Conservation (phyloP, 2,888 invertebrate species). For the Drosophila macrospina region DNA sequence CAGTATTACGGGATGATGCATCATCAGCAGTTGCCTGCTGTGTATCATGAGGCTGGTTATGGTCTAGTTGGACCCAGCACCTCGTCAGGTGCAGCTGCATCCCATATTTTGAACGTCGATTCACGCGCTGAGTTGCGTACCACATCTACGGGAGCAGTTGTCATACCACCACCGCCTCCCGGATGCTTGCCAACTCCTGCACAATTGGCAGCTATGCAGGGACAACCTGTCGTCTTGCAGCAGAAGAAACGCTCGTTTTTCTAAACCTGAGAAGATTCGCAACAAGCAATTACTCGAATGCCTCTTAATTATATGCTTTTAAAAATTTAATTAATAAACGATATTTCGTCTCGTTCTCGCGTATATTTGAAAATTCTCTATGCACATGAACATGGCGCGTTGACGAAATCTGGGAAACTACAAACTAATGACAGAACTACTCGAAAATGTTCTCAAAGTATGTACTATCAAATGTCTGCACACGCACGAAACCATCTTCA, state of each 20-base stretch:
- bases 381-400: slow-evolving; percentile 68
- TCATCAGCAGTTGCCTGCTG: slow-evolving; percentile 62
- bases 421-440: slow-evolving; percentile 62
- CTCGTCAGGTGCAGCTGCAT: slow-evolving; percentile 54
- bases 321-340: slow-evolving; percentile 58
- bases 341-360: slow-evolving; percentile 79
- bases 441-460: slow-evolving; percentile 91
- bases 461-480: slow-evolving; percentile 97
- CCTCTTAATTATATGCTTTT: slow-evolving; percentile 38
- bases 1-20: slow-evolving; percentile 79
- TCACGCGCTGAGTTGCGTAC: slow-evolving; percentile 76
- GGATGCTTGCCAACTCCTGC: slow-evolving; percentile 84
- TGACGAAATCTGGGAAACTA: slow-evolving; percentile 44
- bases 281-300: slow-evolving; percentile 50
- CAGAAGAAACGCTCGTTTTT: slow-evolving; percentile 81
- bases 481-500: slow-evolving; percentile 98
- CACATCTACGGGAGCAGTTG: slow-evolving; percentile 73
- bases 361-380: slow-evolving; percentile 77
- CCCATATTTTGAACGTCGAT: slow-evolving; percentile 64
- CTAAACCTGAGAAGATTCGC: slow-evolving; percentile 35
- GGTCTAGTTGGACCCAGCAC: slow-evolving; percentile 70
- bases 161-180: slow-evolving; percentile 84
- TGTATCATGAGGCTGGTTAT: slow-evolving; percentile 40
- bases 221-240: slow-evolving; percentile 81
- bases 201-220: slow-evolving; percentile 84